A percentile compares a stretch with the other conserved stretches of the same genome.
Evolutionary conservation across 2,888 invertebrate species (phyloP).

Genomic region (Hemithea aestivaria): DNA sequence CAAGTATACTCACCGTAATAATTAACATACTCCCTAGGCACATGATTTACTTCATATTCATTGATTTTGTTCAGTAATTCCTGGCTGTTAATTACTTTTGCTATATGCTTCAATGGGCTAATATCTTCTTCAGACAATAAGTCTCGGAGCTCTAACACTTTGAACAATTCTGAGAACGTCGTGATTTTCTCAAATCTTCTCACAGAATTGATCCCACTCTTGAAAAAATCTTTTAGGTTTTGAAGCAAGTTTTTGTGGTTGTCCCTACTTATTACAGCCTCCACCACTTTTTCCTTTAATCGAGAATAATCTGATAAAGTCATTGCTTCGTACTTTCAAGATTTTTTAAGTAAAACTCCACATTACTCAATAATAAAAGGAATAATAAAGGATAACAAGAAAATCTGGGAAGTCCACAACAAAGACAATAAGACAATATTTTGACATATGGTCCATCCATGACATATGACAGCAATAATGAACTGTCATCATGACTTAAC

Average conservation of each 20-base stretch:
- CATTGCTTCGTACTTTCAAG: slow-evolving; percentile 36
- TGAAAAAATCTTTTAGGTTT: slow-evolving; percentile 53
- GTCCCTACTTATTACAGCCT: slow-evolving; percentile 43
- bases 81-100: slow-evolving; percentile 39
- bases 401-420: not conserved
- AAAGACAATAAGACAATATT: no score
- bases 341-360: not conserved
- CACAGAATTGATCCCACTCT: slow-evolving; percentile 57
- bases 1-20: slow-evolving; percentile 48
- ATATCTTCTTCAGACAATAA: slow-evolving; percentile 58
- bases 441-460: no score
- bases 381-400: no score
- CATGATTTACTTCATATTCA: slow-evolving; percentile 45
- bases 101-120: slow-evolving; percentile 52
- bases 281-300: slow-evolving; percentile 47
- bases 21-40: slow-evolving; percentile 35
- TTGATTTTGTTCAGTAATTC: slow-evolving; percentile 41
- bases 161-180: slow-evolving; percentile 51
- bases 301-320: slow-evolving; percentile 51
- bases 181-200: slow-evolving; percentile 57
- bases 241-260: slow-evolving; percentile 44
- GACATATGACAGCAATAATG: no score
- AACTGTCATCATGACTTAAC: no score
- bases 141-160: slow-evolving; percentile 58
- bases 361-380: slow-evolving; percentile 3